A percentile compares a stretch with the other conserved stretches of the same genome.
These are phyloP conservation scores for Escarpia spicata DNA, from an alignment of 2,888 invertebrate genomes.

Conservation along the genomic window DNA sequence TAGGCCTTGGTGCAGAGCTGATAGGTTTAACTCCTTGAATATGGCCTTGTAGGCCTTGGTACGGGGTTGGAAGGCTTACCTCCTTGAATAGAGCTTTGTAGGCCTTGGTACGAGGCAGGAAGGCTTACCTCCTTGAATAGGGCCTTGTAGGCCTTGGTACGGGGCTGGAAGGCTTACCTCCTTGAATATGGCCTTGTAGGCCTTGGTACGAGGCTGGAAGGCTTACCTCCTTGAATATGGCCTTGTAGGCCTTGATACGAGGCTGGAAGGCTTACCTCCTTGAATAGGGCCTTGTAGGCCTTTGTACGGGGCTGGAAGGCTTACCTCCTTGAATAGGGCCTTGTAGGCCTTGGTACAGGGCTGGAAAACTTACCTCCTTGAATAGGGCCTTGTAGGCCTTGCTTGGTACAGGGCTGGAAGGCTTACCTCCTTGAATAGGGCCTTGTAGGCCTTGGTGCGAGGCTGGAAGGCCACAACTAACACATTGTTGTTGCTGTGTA, in stretches of 20 bases:
- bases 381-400: neutral
- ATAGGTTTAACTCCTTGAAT: neutral
- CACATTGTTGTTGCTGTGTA: slow-evolving; percentile 42
- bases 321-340: neutral
- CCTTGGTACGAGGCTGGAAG: neutral
- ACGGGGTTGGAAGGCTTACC: neutral
- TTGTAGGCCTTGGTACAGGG: neutral
- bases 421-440: slow-evolving; percentile 52
- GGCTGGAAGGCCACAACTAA: slow-evolving; percentile 54
- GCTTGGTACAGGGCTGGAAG: neutral
- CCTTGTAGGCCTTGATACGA: neutral
- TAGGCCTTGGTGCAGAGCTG: neutral
- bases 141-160: neutral
- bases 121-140: no score
- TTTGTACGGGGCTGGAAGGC: slow-evolving; percentile 54
- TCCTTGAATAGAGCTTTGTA: neutral
- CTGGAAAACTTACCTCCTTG: neutral
- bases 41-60: neutral
- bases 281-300: slow-evolving; percentile 42
- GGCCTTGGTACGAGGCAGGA: no score
- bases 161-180: neutral
- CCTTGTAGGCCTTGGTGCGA: slow-evolving; percentile 55
- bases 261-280: neutral
- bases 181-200: neutral
- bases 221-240: neutral